Conservation (phyloP, 2,113 vertebrate genomes). For the Notarius lentiginosus region DNA sequence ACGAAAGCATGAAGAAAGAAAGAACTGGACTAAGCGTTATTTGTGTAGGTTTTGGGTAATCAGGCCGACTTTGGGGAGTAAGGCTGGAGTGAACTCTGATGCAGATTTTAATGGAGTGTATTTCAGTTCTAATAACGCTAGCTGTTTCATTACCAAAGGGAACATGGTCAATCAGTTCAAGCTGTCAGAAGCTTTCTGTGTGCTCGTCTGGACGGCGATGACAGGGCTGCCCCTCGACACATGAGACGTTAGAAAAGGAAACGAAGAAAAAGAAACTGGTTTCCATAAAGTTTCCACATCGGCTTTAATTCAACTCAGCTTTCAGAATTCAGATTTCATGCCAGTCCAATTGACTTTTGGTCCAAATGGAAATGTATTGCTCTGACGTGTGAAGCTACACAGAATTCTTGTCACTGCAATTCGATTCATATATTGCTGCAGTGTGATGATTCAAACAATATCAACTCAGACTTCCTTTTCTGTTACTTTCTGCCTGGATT, state of each 20-base stretch:
- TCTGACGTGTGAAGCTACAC: constrained; percentile 5
- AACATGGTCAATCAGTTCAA: constrained; percentile 25
- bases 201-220: neutral
- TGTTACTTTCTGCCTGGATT: neutral
- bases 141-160: constrained; percentile 43
- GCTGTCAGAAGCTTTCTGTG: constrained; percentile 14
- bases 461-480: constrained; percentile 13
- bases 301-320: constrained; percentile 17
- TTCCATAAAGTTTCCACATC: constrained; percentile 29
- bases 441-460: constrained; percentile 12
- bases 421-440: neutral
- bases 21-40: neutral
- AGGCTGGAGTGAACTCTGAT: constrained; percentile 1
- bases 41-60: constrained; percentile 28
- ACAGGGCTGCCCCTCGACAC: constrained; percentile 13
- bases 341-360: neutral
- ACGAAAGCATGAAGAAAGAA: constrained; percentile 18
- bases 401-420: neutral
- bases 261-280: neutral
- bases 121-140: constrained; percentile 34
- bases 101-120: constrained; percentile 32
- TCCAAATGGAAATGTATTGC: constrained; percentile 2
- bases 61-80: neutral
- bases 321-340: neutral
- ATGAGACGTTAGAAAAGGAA: constrained; percentile 2